Conservation (phyloP, 2,888 invertebrate species). For the Dichetophora obliterata region DNA sequence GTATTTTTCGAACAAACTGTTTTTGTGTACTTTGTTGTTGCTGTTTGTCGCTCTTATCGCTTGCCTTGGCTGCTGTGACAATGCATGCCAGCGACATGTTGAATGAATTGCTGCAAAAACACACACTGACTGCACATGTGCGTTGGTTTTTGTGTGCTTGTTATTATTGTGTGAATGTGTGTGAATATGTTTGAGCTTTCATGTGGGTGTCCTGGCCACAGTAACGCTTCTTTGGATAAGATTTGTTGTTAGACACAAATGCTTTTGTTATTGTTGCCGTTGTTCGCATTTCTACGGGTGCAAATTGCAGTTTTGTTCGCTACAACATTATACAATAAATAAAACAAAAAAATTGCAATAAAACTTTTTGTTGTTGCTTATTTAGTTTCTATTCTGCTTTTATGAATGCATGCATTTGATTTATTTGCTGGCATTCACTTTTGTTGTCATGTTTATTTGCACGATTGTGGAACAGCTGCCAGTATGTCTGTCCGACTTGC, state of each 20-base stretch:
- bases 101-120: slow-evolving; percentile 49
- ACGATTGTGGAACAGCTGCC: slow-evolving; percentile 38
- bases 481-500: not conserved
- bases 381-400: slow-evolving; percentile 10
- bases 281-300: slow-evolving; percentile 23
- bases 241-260: slow-evolving; percentile 23
- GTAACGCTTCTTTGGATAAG: slow-evolving; percentile 14
- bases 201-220: slow-evolving; percentile 30
- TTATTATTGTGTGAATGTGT: not conserved
- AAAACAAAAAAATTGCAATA: slow-evolving; percentile 20
- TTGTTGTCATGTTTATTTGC: slow-evolving; percentile 21
- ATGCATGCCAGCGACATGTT: slow-evolving; percentile 48
- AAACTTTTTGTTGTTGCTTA: not conserved
- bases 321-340: slow-evolving; percentile 9
- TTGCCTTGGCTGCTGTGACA: slow-evolving; percentile 19
- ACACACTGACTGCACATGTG: not conserved
- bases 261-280: slow-evolving; percentile 17
- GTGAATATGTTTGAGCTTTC: not conserved
- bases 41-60: slow-evolving; percentile 33
- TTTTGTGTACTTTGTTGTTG: not conserved
- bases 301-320: slow-evolving; percentile 37
- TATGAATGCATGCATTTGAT: slow-evolving; percentile 26
- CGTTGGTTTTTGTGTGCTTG: not conserved
- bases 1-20: not conserved
- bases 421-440: slow-evolving; percentile 28